Base-by-base conservation (phyloP, 2,113 vertebrate species). In the Phrynocephalus versicolor region DNA sequence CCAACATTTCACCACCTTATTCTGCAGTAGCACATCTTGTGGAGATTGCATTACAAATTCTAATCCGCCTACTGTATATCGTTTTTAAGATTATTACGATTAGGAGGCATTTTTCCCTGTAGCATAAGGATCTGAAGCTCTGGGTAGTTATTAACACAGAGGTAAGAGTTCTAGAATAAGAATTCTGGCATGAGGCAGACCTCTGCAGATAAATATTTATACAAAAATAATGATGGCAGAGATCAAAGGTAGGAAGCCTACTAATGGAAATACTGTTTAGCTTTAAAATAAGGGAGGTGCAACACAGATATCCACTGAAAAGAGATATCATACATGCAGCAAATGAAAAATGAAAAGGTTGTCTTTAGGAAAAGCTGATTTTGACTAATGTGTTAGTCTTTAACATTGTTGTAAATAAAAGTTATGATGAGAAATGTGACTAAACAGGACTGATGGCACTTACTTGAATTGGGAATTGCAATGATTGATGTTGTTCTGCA, bases 401-500 rank as follows among this genome's bases (percentile, higher is more conserved):
- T 25, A 12, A 16, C 30, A 51, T 33, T 55, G 9, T 4, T 41
- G 10, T n/a, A 51, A 76, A 76, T 33, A 82, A 57, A 37, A 12
- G 45, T 62, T 57, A n/a, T 39, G 6, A n/a, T 39, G 6, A 12
- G 6, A 39, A 35, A 37, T n/a, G 14, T 7, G 27, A 64, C 55
- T 65, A 57, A 55, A 86, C 37, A 27, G 41, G 70, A 39, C 70
- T 0, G 0, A 85, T 19, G n/a, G 0, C 35, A 73, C 94, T 94
- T 95, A 97, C 96, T 95, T 96, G 94, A 94, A 94, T 86, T 96
- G 96, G 12, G 96, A 94, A 89, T 93, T 92, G 88, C 95, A 96
- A 87, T 96, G 95, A 90, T 95, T 95, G 90, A 96, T 95, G 85
- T 95, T 92, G 78, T 96, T 96, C 84, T 97, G 95, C 33, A 96